These are phyloP conservation scores for Microctonus hyperodae DNA, from an alignment of 2,888 invertebrate species.

Conservation along the genomic window DNA sequence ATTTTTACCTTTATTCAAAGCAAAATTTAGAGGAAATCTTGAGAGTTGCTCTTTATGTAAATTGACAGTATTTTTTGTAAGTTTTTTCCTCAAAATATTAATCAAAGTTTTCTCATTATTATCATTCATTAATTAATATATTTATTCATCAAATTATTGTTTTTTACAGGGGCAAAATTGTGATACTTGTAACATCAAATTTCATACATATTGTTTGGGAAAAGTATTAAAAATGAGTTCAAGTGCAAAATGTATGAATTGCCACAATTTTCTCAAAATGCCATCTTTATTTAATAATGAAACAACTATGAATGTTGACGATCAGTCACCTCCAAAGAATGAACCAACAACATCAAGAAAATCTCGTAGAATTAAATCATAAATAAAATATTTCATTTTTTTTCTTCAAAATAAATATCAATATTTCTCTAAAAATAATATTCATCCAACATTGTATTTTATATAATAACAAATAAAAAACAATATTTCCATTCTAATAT, in stretches of 20 bases:
- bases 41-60: conserved; percentile 52
- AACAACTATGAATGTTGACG: background rate
- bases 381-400: background rate
- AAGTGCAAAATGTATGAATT: conserved; percentile 45
- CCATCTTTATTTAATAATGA: background rate
- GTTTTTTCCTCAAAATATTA: too few relatives aligned
- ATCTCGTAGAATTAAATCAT: background rate
- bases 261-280: conserved; percentile 28
- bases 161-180: conserved; percentile 46
- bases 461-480: background rate
- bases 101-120: too few relatives aligned
- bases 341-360: too few relatives aligned
- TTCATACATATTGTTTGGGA: conserved; percentile 48
- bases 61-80: conserved; percentile 55
- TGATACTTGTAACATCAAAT: conserved; percentile 37
- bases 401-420: background rate
- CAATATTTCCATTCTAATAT: background rate
- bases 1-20: conserved; percentile 54
- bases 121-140: too few relatives aligned
- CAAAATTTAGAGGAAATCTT: conserved; percentile 47
- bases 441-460: background rate
- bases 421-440: too few relatives aligned
- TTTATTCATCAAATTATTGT: too few relatives aligned
- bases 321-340: too few relatives aligned
- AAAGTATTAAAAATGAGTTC: conserved; percentile 36